phyloP scores from a whole-genome alignment of 2,888 invertebrate genomes.

The Meteorus cinctellus region DNA sequence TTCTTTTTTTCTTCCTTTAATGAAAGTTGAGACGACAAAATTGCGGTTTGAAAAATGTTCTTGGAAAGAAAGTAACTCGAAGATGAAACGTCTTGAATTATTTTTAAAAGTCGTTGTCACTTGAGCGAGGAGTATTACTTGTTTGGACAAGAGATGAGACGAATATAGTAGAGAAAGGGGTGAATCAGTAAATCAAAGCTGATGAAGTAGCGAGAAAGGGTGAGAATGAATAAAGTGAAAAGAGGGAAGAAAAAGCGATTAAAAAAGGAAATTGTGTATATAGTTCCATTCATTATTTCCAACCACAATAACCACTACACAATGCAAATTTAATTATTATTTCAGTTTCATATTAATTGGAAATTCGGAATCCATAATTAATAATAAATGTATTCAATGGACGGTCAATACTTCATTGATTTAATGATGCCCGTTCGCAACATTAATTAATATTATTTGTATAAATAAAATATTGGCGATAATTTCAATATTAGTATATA shows the following conservation, averaged over 20 bases:
- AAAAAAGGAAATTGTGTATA: neutral
- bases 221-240: neutral
- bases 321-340: constrained; percentile 5
- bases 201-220: neutral
- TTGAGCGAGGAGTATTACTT: neutral
- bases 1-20: neutral
- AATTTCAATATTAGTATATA: neutral
- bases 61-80: constrained; percentile 40
- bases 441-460: neutral
- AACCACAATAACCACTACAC: neutral
- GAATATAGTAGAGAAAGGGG: neutral
- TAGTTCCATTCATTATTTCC: constrained; percentile 23
- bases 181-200: neutral
- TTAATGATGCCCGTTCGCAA: neutral
- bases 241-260: neutral
- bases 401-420: neutral
- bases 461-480: neutral
- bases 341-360: constrained; percentile 10
- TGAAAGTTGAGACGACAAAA: constrained; percentile 7
- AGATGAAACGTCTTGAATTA: constrained; percentile 44
- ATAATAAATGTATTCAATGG: neutral
- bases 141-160: too few species aligned
- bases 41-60: neutral
- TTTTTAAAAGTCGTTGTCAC: constrained; percentile 29
- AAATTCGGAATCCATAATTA: neutral